These are phyloP conservation scores for Apocheima hispidaria DNA, from an alignment of 2,888 invertebrate genomes.

Conservation along the genomic window DNA sequence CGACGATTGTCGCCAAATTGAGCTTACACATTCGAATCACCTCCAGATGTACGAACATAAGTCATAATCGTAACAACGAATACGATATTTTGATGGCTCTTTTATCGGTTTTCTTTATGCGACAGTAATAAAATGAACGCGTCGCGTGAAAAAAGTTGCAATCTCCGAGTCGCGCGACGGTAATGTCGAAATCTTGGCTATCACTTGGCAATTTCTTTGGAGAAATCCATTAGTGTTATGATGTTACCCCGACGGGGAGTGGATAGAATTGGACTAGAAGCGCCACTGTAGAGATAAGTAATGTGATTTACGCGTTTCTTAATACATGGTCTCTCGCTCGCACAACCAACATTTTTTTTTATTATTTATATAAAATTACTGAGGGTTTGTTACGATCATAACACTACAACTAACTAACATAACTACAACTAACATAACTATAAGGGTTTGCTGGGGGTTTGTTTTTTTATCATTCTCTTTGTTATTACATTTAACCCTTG, in stretches of 20 bases:
- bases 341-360: too few species aligned
- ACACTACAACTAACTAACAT: too few species aligned
- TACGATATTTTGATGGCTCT: constrained; percentile 55
- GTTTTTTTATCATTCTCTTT: too few species aligned
- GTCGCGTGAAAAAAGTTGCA: constrained; percentile 55
- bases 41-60: constrained; percentile 46
- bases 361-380: too few species aligned
- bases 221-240: constrained; percentile 73
- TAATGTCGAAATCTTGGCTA: constrained; percentile 58
- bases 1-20: constrained; percentile 31
- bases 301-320: background rate
- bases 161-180: constrained; percentile 51
- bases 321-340: too few species aligned
- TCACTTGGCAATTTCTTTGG: constrained; percentile 62
- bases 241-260: constrained; percentile 42
- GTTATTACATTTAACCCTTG: too few species aligned
- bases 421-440: too few species aligned
- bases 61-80: constrained; percentile 47
- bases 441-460: too few species aligned
- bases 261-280: constrained; percentile 14
- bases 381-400: too few species aligned
- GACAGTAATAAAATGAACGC: constrained; percentile 57
- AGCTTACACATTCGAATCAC: constrained; percentile 36
- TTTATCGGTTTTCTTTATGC: constrained; percentile 60
- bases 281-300: background rate